A percentile compares a stretch with the other conserved stretches of the same genome.
Conservation (phyloP, 2,797 vertebrate species). For the Acomys russatus region DNA sequence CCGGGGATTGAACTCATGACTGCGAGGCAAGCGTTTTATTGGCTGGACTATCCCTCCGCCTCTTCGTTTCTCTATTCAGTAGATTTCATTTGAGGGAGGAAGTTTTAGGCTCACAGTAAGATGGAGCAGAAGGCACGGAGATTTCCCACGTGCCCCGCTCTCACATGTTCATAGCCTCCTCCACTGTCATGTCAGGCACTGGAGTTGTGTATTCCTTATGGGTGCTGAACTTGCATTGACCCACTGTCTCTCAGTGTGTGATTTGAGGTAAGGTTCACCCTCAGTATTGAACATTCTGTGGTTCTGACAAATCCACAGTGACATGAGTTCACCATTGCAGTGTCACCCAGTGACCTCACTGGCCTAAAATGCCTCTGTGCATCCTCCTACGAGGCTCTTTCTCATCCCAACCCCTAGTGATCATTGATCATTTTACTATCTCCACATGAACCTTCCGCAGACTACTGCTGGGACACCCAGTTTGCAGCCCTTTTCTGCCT, state of each 20-base stretch:
- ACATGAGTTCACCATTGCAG: neutral
- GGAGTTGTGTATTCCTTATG: neutral
- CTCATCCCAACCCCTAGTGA: neutral
- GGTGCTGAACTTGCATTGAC: neutral
- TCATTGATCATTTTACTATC: neutral
- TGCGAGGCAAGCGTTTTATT: neutral
- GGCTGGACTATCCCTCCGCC: neutral
- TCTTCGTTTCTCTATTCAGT: neutral
- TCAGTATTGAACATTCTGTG: neutral
- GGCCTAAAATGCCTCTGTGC: neutral
- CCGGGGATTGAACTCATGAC: neutral
- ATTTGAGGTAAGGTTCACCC: neutral
- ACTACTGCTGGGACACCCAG: neutral
- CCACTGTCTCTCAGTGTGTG: neutral
- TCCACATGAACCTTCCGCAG: neutral
- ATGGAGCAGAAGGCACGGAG: neutral
- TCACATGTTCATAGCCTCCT: neutral
- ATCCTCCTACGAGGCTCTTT: neutral
- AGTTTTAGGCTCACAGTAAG: neutral
- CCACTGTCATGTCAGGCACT: neutral
- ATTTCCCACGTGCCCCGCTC: neutral
- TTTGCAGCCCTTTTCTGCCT: neutral
- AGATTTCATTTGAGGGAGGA: neutral
- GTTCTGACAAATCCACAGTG: neutral
- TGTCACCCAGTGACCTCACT: neutral